phyloP scores from a whole-genome alignment of 1,140 invertebrate genomes.

The Reticulitermes speratus region DNA sequence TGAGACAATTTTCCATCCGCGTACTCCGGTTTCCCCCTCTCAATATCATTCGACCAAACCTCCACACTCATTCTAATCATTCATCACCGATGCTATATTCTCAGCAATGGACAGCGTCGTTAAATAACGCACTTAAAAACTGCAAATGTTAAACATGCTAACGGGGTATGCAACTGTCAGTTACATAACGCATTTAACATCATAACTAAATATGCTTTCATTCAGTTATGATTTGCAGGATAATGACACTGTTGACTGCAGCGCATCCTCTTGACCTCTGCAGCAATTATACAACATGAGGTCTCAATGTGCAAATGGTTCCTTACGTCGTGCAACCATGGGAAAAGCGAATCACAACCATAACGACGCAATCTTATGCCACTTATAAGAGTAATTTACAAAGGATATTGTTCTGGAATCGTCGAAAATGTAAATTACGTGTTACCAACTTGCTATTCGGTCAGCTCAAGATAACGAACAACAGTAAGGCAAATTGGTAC shows the following conservation, averaged over 20 bases:
- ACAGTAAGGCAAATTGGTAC: not conserved
- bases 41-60: no score
- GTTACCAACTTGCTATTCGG: not conserved
- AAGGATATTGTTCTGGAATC: not conserved
- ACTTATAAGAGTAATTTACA: not conserved
- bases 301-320: not conserved
- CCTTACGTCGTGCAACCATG: not conserved
- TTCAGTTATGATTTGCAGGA: not conserved
- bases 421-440: not conserved
- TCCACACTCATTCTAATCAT: no score
- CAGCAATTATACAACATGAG: not conserved
- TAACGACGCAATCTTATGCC: not conserved
- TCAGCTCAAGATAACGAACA: not conserved
- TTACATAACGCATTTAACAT: not conserved
- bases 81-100: no score
- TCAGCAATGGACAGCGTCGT: no score
- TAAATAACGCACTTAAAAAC: no score
- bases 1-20: no score
- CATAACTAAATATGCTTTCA: not conserved
- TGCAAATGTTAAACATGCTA: no score
- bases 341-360: not conserved
- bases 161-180: no score
- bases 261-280: no score
- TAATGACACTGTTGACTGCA: not conserved
- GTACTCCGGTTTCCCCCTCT: no score